Conservation (phyloP, 1,140 invertebrate genomes). For the Tetragnatha versicolor region DNA sequence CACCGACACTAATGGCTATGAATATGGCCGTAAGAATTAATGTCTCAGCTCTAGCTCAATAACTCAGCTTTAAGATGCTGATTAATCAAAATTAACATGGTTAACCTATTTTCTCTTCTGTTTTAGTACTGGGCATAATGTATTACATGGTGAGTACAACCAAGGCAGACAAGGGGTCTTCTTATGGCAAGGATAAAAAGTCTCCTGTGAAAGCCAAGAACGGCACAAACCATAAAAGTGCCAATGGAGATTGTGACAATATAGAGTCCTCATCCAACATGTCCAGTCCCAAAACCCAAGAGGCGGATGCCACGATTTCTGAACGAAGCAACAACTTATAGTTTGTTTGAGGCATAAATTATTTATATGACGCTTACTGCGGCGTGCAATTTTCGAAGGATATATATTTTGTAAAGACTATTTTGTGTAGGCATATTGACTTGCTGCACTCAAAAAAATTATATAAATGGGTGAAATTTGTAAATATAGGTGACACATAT, state of each 20-base stretch:
- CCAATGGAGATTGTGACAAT: background rate
- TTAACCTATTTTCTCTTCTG: slow-evolving; percentile 55
- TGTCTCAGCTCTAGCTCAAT: too few species aligned
- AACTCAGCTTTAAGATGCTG: too few species aligned
- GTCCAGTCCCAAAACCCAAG: background rate
- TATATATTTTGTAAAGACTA: slow-evolving; percentile 46
- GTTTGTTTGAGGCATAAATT: slow-evolving; percentile 13
- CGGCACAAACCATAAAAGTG: background rate
- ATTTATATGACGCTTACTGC: slow-evolving; percentile 37
- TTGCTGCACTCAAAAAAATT: too few species aligned
- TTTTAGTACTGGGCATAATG: slow-evolving; percentile 80
- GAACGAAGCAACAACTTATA: slow-evolving; percentile 21
- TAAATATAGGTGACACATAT: background rate
- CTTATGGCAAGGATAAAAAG: slow-evolving; percentile 70
- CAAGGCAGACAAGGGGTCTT: slow-evolving; percentile 82
- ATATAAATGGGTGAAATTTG: slow-evolving; percentile 10
- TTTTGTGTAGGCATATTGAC: slow-evolving; percentile 29
- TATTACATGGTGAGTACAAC: slow-evolving; percentile 82
- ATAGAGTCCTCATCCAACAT: background rate
- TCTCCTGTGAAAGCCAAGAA: slow-evolving; percentile 16
- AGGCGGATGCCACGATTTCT: too few species aligned
- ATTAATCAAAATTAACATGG: too few species aligned
- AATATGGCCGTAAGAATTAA: too few species aligned
- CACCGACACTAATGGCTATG: too few species aligned
- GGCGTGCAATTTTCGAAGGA: slow-evolving; percentile 25